Evolutionary conservation across 2,113 vertebrate genomes (phyloP), one percentile per base, ranked within the genome.

Genomic region (Mirounga angustirostris): DNA sequence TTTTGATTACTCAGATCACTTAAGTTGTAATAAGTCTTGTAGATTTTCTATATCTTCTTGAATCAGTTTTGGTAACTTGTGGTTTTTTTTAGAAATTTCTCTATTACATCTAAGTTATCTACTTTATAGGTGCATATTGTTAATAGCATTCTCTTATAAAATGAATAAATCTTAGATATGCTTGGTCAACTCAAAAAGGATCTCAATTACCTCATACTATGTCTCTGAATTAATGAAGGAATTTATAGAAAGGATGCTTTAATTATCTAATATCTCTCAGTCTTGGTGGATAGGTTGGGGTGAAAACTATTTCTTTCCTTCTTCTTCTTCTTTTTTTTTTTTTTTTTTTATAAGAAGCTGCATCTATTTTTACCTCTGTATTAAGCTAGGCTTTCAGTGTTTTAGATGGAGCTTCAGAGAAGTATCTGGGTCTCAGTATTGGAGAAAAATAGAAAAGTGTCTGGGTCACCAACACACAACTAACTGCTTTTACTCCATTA

Each of bases 31-130:
- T 56, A 19, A 74, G 4, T 13, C n/a, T 56, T 54, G 33, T 22
- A 54, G 19, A 82, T 80, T 82, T 88, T 95, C 74, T 71, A 43
- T 79, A 87, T 94, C 16, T 79, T 85, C 61, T 56, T 54, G 40
- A 91, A 54, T 73, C 54, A 91, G 12, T 73, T 74, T 86, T 74
- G 13, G 18, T 50, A 65, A 67, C n/a, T 52, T 86, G 1, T 50
- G 33, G 1, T 14, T 65, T 65, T 84, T 94, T 86, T 5, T 15
- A 86, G n/a, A 14, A 56, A 43, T n/a, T 54, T 71, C 7, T 63
- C 76, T 4, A 56, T 81, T 82, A 54, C 7, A 73, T 58, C 15
- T 63, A 21, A 3, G 14, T 56, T 74, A n/a, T 65, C 63, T 46
- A 69, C n/a, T 33, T 56, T 74, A 13, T 56, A 88, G 67, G 19